phyloP scores from a whole-genome alignment of 2,797 vertebrate genomes.

The Tachyglossus aculeatus region DNA sequence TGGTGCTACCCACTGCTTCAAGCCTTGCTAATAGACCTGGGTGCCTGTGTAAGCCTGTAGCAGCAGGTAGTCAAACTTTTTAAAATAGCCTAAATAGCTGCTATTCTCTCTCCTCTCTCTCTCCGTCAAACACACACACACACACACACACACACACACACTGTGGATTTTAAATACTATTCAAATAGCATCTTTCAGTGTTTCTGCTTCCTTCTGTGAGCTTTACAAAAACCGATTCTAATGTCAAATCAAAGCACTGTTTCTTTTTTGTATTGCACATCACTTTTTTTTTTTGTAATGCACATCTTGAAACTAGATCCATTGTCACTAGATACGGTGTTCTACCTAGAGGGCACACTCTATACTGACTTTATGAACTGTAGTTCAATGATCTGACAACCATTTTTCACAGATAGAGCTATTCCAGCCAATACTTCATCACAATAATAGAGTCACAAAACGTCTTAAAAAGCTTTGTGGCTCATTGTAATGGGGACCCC shows the following conservation, averaged over 20 bases:
- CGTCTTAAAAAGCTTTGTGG: no score
- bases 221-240: not conserved
- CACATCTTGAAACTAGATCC: not conserved
- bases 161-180: not conserved
- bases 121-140: not conserved
- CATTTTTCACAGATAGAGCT: no score
- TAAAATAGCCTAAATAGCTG: rapidly evolving
- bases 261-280: not conserved
- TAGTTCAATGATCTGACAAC: no score
- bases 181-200: not conserved
- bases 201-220: not conserved
- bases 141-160: not conserved
- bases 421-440: no score
- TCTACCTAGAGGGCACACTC: no score
- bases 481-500: no score
- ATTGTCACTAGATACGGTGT: not conserved
- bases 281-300: not conserved
- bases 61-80: no score
- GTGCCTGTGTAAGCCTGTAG: no score
- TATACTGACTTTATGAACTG: not conserved
- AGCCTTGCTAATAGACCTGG: no score
- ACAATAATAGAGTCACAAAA: no score
- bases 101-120: no score
- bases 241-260: not conserved
- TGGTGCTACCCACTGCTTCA: no score